A percentile compares a stretch with the other conserved stretches of the same genome.
These are phyloP conservation scores for Prostheceraeus crozeri DNA, from an alignment of 2,888 invertebrate species.

Conservation along the genomic window DNA sequence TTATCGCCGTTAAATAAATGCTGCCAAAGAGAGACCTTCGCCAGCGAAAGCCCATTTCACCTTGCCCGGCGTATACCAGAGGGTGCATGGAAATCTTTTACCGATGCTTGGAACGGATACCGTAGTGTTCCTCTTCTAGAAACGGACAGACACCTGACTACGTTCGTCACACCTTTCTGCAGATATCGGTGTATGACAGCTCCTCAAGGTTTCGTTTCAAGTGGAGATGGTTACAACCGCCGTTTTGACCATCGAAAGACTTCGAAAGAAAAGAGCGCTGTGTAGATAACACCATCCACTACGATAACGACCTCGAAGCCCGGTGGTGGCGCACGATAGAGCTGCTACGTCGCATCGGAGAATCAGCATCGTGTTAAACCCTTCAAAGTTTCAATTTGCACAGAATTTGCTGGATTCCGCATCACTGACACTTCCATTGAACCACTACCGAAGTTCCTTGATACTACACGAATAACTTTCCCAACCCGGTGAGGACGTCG, in stretches of 20 bases:
- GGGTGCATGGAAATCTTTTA: conserved; percentile 40
- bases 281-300: conserved; percentile 16
- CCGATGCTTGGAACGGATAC: conserved; percentile 40
- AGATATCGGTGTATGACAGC: conserved; percentile 39
- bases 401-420: conserved; percentile 20
- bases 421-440: conserved; percentile 21
- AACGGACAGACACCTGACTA: conserved; percentile 37
- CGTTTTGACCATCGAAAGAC: too few relatives aligned
- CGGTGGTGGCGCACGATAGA: neutral
- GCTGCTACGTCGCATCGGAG: neutral
- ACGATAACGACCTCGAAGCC: neutral
- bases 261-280: too few relatives aligned
- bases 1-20: conserved; percentile 11
- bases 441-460: conserved; percentile 13
- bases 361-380: neutral
- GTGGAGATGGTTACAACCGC: conserved; percentile 41
- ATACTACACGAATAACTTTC: too few relatives aligned
- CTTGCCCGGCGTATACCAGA: conserved; percentile 39
- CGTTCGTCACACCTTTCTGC: conserved; percentile 40
- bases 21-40: conserved; percentile 4
- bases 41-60: conserved; percentile 34
- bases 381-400: too few relatives aligned
- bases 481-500: neutral
- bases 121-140: conserved; percentile 40
- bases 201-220: conserved; percentile 40